Evolutionary conservation across 2,113 vertebrate species (phyloP).

Genomic region (Machaerirhynchus nigripectus): DNA sequence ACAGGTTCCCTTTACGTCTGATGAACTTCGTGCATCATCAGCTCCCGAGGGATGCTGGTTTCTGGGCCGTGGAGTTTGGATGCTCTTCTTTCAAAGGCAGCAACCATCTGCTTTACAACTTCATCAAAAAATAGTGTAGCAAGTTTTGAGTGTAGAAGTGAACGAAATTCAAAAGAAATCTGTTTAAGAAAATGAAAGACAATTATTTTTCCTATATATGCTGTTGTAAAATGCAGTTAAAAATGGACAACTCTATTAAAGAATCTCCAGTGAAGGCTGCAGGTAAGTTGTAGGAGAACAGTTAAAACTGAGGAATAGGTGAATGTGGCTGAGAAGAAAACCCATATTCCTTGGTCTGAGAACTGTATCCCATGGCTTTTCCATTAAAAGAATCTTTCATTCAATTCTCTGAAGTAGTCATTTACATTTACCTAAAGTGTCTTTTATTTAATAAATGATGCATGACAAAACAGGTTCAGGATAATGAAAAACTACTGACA

Average conservation of each 20-base stretch:
- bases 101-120: slow-evolving; percentile 95
- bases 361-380: not conserved
- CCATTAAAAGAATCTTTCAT: not conserved
- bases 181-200: slow-evolving; percentile 41
- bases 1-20: slow-evolving; percentile 76
- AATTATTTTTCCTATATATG: not conserved
- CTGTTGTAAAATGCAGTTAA: not conserved
- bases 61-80: slow-evolving; percentile 83
- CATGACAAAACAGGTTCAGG: not conserved
- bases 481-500: not conserved
- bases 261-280: not conserved
- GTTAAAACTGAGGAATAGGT: not conserved
- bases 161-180: slow-evolving; percentile 97
- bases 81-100: slow-evolving; percentile 89
- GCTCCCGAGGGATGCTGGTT: slow-evolving; percentile 87
- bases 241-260: not conserved
- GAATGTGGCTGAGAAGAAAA: not conserved
- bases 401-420: not conserved
- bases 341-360: not conserved
- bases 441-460: not conserved
- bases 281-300: not conserved
- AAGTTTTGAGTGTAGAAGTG: slow-evolving; percentile 91
- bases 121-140: slow-evolving; percentile 92
- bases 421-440: not conserved
- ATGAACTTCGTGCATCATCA: slow-evolving; percentile 92